A percentile compares a stretch with the other conserved stretches of the same genome.
These are phyloP conservation scores for Drosophila mayri DNA, from an alignment of 1,140 invertebrate genomes.

Conservation along the genomic window DNA sequence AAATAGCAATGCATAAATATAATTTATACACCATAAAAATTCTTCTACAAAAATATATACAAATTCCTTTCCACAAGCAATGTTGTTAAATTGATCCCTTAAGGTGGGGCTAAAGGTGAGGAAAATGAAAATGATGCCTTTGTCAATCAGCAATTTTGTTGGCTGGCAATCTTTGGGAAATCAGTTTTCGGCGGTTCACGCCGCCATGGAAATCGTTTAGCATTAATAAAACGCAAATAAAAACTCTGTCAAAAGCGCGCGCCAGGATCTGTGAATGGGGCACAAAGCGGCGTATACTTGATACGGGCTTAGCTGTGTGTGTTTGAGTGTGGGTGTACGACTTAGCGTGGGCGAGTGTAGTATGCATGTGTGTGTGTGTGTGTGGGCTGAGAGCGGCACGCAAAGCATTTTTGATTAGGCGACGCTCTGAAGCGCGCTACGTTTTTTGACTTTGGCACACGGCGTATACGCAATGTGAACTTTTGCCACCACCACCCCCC, in stretches of 20 bases:
- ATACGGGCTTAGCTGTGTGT: slow-evolving; percentile 35
- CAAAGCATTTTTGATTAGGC: slow-evolving; percentile 83
- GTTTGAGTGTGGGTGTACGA: not conserved
- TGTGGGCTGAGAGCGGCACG: slow-evolving; percentile 56
- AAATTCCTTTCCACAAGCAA: not conserved
- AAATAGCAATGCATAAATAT: not conserved
- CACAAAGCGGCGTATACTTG: slow-evolving; percentile 63
- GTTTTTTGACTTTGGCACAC: slow-evolving; percentile 63
- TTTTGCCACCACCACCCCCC: slow-evolving; percentile 24
- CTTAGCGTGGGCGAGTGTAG: not conserved
- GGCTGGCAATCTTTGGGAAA: slow-evolving; percentile 21
- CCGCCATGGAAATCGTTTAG: slow-evolving; percentile 49
- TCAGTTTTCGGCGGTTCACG: slow-evolving; percentile 19
- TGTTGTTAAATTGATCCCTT: slow-evolving; percentile 11
- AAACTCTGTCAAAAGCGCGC: slow-evolving; percentile 56
- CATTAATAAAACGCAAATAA: slow-evolving; percentile 72
- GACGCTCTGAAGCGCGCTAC: slow-evolving; percentile 50
- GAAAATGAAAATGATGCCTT: slow-evolving; percentile 17
- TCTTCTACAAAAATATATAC: not conserved
- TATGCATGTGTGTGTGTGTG: not conserved
- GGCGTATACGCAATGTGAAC: slow-evolving; percentile 79
- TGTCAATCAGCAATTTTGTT: slow-evolving; percentile 29
- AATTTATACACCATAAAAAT: not conserved
- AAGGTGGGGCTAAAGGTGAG: slow-evolving; percentile 9
- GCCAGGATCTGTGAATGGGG: slow-evolving; percentile 44